Evolutionary conservation across 2,888 invertebrate genomes (phyloP), one percentile per base, ranked within the genome.

Genomic region (Spatulosminthurus flaviceps): DNA sequence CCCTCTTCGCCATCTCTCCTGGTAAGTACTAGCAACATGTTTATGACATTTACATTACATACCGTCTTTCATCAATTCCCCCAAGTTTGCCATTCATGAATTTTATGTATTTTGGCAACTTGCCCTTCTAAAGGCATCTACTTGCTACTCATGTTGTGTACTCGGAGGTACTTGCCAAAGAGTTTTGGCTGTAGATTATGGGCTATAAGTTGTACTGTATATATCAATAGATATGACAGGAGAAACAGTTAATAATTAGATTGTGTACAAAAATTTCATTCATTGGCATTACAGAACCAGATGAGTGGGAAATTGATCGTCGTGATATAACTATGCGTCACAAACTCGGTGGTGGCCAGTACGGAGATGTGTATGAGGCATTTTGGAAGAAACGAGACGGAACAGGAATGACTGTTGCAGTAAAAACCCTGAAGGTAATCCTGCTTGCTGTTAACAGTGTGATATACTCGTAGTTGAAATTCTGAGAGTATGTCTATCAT

Each of bases 321-420:
- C 96, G 97, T 75, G 97, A 98, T 89, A 97, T 98, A 86, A 95
- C 96, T 82, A 98, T 98, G 98, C 94, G 96, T 87, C 97, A 98
- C 88, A 95, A 97, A 89, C 89, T 96, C 86, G 98, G 98, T 83
- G 98, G 98, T 51, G 88, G 99, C 91, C 91, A 92, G 86, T 91
- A 91, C 86, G 91, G 91, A 1, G 91, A 91, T 87, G 91, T 91
- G 1, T 91, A 91, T 86, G 90, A 91, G 85, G 86, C 98, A 91
- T 89, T 96, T 92, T 90, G 98, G 98, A 90, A 90, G 83, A 89
- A 91, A 81, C 79, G 85, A 29, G 85, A 85, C 67, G 85, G 85
- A 19, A 95, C 96, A 88, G 96, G 95, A 87, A 95, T 95, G 90
- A 98, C 96, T 1, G 98, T 99, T 75, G 99, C 99, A 41, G 98